Base-by-base conservation (phyloP, 2,113 vertebrate genomes). In the Globicephala melas region DNA sequence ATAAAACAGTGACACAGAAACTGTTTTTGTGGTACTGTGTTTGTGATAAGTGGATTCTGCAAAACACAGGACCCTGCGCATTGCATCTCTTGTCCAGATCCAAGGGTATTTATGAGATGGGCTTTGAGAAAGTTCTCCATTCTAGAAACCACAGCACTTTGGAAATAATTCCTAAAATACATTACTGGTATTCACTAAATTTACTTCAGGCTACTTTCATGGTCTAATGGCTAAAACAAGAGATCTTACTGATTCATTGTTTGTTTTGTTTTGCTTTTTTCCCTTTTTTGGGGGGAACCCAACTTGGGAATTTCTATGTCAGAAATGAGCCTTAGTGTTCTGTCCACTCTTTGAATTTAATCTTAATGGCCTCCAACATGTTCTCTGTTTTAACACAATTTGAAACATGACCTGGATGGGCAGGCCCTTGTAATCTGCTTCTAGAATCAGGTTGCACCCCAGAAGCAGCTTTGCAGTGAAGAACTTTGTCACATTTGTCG, bases 41-140 rank as follows among this genome's bases (percentile, higher is more conserved):
- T 77, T 67, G 33, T 85, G 60, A 0, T 17, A 77, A 76, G 4
- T 62, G 41, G 58, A 58, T 8, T 76, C 20, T 47, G 26, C 81
- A 53, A 53, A 38, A 60, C 21, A 12, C 15, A 3, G 4, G 21
- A 41, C 12, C 20, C 21, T 6, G 21, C 0, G 0, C 53, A 20
- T 44, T 23, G 4, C n/a, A 38, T 28, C 47, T n/a, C 33, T 60
- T 36, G 1, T 62, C 20, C 36, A 63, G 5, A 12, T 10, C 14
- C 41, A 70, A 36, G 65, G 10, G 20, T 33, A 33, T 18, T 10
- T 36, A 26, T 21, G n/a, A 50, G 2, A 31, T 3, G 0, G 10
- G 13, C 21, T 47, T 63, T 18, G 33, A 17, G 21, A 23, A n/a
- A 50, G 12, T 10, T 28, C 41, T 74, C 38, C 18, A 21, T 44